Evolutionary conservation across 2,797 vertebrate genomes (phyloP).

Genomic region (Micropoecilia bifurca): DNA sequence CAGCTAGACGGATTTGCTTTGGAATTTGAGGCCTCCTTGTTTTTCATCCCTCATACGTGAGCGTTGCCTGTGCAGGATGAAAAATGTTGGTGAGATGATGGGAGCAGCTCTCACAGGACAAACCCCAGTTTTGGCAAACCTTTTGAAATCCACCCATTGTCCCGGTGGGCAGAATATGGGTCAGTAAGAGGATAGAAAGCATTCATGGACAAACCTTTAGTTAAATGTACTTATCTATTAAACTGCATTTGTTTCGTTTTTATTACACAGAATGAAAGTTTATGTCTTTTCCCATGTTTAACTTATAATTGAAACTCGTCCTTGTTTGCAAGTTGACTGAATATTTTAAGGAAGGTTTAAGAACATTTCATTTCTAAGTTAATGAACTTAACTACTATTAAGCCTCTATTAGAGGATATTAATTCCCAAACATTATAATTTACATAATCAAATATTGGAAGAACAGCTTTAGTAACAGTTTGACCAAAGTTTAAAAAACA

Average conservation of each 20-base stretch:
- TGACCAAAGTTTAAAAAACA: conserved; percentile 1
- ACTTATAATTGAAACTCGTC: not conserved
- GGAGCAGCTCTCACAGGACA: conserved; percentile 44
- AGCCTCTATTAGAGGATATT: not conserved
- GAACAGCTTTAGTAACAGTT: not conserved
- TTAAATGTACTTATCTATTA: not conserved
- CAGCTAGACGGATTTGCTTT: conserved; percentile 59
- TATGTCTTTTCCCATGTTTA: not conserved
- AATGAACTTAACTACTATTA: not conserved
- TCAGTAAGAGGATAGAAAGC: conserved; percentile 48
- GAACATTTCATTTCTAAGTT: not conserved
- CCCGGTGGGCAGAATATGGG: conserved; percentile 17
- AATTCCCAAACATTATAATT: conserved; percentile 34
- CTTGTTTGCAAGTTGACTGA: not conserved
- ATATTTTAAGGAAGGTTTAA: not conserved
- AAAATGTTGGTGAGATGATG: conserved; percentile 59
- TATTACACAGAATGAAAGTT: not conserved
- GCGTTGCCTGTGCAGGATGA: conserved; percentile 30
- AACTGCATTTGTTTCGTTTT: not conserved
- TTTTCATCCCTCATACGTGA: conserved; percentile 49
- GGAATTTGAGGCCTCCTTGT: conserved; percentile 62
- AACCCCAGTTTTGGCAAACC: conserved; percentile 38
- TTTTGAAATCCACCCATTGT: conserved; percentile 48
- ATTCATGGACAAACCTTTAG: not conserved
- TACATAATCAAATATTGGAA: conserved; percentile 25